Percentiles rank a stretch among this genome's conserved stretches.
Evolutionary conservation across 2,888 invertebrate genomes (phyloP).

Genomic region (Meandrusa payeni): DNA sequence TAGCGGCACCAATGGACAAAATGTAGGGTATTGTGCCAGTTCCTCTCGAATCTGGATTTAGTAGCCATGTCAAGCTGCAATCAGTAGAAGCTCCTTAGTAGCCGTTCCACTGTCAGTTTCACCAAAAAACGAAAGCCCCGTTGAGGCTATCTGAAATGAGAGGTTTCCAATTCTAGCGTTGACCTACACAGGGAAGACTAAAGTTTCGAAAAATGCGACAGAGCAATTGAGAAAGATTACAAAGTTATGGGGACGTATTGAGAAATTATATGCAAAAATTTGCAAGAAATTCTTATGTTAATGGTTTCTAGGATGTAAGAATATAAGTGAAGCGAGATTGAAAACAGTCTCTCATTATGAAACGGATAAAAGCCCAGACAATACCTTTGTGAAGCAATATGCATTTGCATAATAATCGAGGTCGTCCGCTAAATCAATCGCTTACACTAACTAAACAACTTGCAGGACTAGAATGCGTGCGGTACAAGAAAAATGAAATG

Average conservation of each 20-base stretch:
- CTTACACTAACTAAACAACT: constrained; percentile 9
- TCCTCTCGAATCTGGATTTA: constrained; percentile 80
- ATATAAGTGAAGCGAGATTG: constrained; percentile 1
- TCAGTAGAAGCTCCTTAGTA: constrained; percentile 79
- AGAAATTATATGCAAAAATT: constrained; percentile 18
- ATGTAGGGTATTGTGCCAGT: constrained; percentile 85
- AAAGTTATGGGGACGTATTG: constrained; percentile 12
- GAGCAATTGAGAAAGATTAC: constrained; percentile 32
- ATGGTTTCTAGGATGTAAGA: too few species aligned
- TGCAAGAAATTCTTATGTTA: neutral
- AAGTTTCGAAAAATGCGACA: constrained; percentile 22
- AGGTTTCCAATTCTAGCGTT: constrained; percentile 78
- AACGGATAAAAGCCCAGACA: constrained; percentile 8
- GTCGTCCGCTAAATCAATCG: constrained; percentile 4
- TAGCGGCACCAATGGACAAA: constrained; percentile 87
- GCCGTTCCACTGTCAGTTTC: constrained; percentile 65
- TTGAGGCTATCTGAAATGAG: constrained; percentile 77
- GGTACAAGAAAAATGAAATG: constrained; percentile 21
- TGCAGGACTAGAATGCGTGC: constrained; percentile 16
- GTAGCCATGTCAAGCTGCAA: constrained; percentile 81
- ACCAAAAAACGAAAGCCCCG: constrained; percentile 71
- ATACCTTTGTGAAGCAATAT: constrained; percentile 9
- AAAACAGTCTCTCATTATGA: constrained; percentile 7
- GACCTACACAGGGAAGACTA: constrained; percentile 35
- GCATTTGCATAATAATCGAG: constrained; percentile 17